Evolutionary conservation across 2,113 vertebrate species (phyloP), one percentile per base, ranked within the genome.

Genomic region (Xenopus borealis): DNA sequence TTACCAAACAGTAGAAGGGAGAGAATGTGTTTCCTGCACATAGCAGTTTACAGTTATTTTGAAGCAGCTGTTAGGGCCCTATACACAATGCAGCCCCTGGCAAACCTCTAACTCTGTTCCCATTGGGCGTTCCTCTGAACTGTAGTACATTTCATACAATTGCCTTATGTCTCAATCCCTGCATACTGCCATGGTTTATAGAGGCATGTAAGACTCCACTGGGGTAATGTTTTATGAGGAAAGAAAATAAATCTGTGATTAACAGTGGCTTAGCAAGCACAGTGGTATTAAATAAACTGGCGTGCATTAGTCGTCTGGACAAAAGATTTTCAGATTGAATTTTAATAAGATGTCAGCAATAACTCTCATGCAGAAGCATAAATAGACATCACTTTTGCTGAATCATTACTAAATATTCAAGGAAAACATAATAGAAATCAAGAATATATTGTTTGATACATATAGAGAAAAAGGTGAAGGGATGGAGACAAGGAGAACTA

Each of bases 31-130:
- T 3, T 2, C 17, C 53, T n/a, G 53, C 17, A n/a, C 14, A n/a
- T 55, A n/a, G 53, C 16, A 8, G 14, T n/a, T 55, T 55, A n/a
- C 17, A 55, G 7, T n/a, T 50, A 16, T 50, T 50, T 50, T 9
- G 14, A 3, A n/a, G 17, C 53, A 55, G 53, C 53, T 55, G 53
- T 55, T 16, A 9, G 53, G 8, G 17, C 53, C 8, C 47, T 8
- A n/a, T 55, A n/a, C 53, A n/a, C 53, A 55, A n/a, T 55, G 17
- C 53, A 55, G 53, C 53, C 53, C 53, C 53, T 50, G 53, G 53
- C 53, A 50, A 50, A 50, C 14, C 6, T 1, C 14, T n/a, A 16
- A 55, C 12, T n/a, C 53, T n/a, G 11, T 17, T 55, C 53, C 47
- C 53, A 55, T 1, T 55, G 53, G 53, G 17, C 16, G 53, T n/a